Conservation (phyloP, 2,113 vertebrate species). For the Siphamia tubifer region DNA sequence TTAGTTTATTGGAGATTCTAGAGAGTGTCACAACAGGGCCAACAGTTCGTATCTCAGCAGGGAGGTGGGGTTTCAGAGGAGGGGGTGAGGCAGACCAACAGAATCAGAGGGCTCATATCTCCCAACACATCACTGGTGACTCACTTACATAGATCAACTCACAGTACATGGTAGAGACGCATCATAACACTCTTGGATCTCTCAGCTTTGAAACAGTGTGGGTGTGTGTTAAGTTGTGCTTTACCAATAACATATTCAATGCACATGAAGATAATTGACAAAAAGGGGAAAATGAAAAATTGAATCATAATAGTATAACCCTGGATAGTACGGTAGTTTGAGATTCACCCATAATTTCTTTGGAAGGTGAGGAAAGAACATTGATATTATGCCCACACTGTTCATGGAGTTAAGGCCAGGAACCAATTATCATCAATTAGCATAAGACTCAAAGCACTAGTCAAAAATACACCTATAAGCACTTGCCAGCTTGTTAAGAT, state of each 20-base stretch:
- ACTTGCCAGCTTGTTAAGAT: too few species aligned
- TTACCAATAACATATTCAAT: background rate
- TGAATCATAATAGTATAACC: too few species aligned
- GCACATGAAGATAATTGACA: background rate
- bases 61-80: conserved; percentile 21
- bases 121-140: background rate
- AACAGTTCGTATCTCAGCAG: conserved; percentile 64
- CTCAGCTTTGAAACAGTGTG: background rate
- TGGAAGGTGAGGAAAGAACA: too few species aligned
- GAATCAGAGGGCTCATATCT: background rate
- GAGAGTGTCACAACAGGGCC: conserved; percentile 30
- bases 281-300: background rate
- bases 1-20: conserved; percentile 8
- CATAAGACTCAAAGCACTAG: too few species aligned
- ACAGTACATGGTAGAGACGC: background rate
- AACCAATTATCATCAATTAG: too few species aligned
- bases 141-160: background rate
- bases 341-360: too few species aligned
- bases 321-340: too few species aligned
- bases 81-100: conserved; percentile 7
- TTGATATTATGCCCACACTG: too few species aligned
- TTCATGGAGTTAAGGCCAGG: too few species aligned
- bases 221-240: background rate
- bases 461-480: background rate
- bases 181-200: background rate